Base-by-base conservation (phyloP, 2,797 vertebrate genomes). In the Phalanger gymnotis region DNA sequence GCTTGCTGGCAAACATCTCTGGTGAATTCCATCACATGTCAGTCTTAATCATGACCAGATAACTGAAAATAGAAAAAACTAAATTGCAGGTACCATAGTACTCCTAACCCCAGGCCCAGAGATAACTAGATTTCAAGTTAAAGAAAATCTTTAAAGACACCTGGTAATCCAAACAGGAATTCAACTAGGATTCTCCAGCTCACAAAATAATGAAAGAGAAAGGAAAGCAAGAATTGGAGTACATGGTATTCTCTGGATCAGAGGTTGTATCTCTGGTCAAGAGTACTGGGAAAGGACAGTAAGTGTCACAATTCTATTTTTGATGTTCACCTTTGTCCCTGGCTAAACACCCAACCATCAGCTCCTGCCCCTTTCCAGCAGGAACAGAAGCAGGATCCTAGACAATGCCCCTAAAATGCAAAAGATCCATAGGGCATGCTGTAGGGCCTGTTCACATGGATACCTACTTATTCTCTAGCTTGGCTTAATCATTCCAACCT, bases 241-340 rank as follows among this genome's bases (percentile, higher is more conserved):
- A 19, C 5, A 73, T n/a, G 61, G 14, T 14, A 14, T 47, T 5
- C 73, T 90, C 34, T 73, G 87, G 89, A 30, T 31, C 25, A 47
- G 54, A 28, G 81, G 40, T 4, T 14, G 56, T 9, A 87, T 31
- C 30, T 58, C 14, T 90, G 9, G 22, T 16, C 51, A 95, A 53
- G 28, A 87, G 53, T 92, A 28, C 57, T 28, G 14, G 13, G n/a
- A n/a, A 25, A 3, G 1, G 93, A 95, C 13, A 91, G 10, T 55
- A 90, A 90, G 0, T 11, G 0, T 0, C 31, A 13, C 34, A 66
- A 34, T 66, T 93, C 51, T 52, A 0, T 66, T 66, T 66, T n/a
- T 66, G 7, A 92, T 95, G 92, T 93, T n/a, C 91, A 13, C 92
- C 25, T 96, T 94, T 96, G 54, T 95, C 92, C 92, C 92, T 92